Evolutionary conservation across 2,113 vertebrate species (phyloP).

Genomic region (Tragulus kanchil): DNA sequence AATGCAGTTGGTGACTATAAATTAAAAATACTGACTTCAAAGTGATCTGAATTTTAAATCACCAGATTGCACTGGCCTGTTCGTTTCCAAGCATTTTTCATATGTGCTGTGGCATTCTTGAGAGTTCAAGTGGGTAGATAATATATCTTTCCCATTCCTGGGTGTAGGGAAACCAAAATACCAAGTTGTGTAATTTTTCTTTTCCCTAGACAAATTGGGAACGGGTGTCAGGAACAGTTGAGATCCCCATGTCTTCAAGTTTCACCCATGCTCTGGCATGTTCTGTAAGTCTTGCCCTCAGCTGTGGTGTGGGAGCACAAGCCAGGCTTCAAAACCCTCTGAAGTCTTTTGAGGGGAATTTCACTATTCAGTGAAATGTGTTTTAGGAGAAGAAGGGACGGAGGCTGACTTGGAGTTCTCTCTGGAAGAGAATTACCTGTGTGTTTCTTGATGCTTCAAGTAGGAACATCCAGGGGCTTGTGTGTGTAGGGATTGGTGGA

Average conservation of each 20-base stretch:
- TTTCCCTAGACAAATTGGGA: background rate
- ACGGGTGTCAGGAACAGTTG: background rate
- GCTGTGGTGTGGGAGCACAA: background rate
- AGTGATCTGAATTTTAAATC: background rate
- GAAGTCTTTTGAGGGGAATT: background rate
- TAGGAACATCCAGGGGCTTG: background rate
- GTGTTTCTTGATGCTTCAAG: background rate
- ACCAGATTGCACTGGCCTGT: background rate
- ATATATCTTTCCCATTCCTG: conserved; percentile 21
- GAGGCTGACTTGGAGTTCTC: background rate
- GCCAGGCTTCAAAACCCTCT: background rate
- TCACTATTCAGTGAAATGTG: background rate
- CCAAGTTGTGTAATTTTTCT: background rate
- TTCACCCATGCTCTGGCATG: background rate
- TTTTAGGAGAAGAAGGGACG: background rate
- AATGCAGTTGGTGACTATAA: background rate
- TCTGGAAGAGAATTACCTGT: background rate
- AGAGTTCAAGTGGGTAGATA: background rate
- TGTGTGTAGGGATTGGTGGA: background rate
- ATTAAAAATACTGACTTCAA: background rate
- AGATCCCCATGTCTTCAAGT: conserved; percentile 31
- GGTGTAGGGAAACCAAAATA: conserved; percentile 21
- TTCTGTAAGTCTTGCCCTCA: background rate
- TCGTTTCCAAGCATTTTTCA: background rate
- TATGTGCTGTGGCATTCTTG: background rate